Evolutionary conservation across 2,113 vertebrate species (phyloP), one percentile per base, ranked within the genome.

Genomic region (Caloenas nicobarica): DNA sequence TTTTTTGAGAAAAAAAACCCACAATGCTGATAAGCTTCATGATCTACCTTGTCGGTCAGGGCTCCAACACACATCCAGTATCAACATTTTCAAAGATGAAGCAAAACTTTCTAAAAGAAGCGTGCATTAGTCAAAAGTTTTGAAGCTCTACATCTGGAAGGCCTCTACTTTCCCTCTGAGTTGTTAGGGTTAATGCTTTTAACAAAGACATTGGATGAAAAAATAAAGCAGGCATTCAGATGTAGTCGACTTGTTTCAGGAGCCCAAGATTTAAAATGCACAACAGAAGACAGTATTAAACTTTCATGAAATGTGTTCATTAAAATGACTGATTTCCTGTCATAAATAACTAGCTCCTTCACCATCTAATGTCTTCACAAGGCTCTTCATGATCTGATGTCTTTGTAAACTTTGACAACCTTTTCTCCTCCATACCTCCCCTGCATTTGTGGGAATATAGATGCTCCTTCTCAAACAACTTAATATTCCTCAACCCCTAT

Each of bases 231-330:
- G 40, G 65, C 34, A 86, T 42, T 74, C 42, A 50, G 13, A 70
- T 54, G 28, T 83, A 77, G 78, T 80, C n/a, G 62, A 13, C 42
- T 81, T 65, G 18, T 61, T 95, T 88, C 46, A 83, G 50, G 31
- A 96, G 50, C 19, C 36, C 86, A 15, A 19, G 46, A 50, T 88
- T 92, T 54, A 71, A 88, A 64, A 92, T 66, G 36, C 3, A 1
- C 13, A 57, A 61, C 21, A 6, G 61, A 88, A 77, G 44, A 53
- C 26, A 69, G 10, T 77, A 95, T 88, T 96, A 91, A 97, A 88
- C 24, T 91, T 93, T 90, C 62, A 95, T 93, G 90, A 91, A 91
- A 66, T 66, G 44, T 58, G 54, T 93, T 96, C 92, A 90, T 95
- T 95, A 88, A 91, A 91, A 80, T 3, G 1, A 69, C 33, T 79